A percentile compares a stretch with the other conserved stretches of the same genome.
Conservation (phyloP, 1,140 invertebrate species). For the Lepidurus couesii region DNA sequence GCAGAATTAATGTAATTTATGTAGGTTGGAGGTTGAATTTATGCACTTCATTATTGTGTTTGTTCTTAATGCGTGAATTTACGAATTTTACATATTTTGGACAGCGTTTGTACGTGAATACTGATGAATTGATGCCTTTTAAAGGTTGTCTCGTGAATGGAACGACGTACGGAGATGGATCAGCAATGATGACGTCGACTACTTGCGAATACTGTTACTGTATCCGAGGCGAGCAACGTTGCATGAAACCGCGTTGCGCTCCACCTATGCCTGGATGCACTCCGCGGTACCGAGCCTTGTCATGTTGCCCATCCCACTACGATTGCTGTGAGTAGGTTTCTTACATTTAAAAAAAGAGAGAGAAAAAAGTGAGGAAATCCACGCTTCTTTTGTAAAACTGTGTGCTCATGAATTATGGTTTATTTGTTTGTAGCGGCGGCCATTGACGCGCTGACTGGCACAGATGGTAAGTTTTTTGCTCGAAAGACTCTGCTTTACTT, state of each 20-base stretch:
- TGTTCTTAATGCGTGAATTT: not conserved
- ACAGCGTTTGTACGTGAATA: not conserved
- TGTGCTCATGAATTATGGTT: not conserved
- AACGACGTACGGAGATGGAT: slow-evolving; percentile 70
- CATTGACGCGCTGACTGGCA: slow-evolving; percentile 20
- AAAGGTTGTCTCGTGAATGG: slow-evolving; percentile 67
- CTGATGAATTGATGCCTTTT: slow-evolving; percentile 33
- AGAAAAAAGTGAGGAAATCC: not conserved
- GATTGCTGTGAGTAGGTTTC: slow-evolving; percentile 56
- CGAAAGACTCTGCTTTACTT: not conserved
- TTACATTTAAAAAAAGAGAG: not conserved
- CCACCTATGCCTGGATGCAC: slow-evolving; percentile 68
- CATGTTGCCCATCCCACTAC: slow-evolving; percentile 77
- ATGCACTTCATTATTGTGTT: not conserved
- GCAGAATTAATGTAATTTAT: not conserved
- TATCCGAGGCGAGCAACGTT: slow-evolving; percentile 65
- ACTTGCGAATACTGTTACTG: slow-evolving; percentile 84
- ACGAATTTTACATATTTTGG: too few relatives aligned
- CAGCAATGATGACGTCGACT: slow-evolving; percentile 69
- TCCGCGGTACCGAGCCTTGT: slow-evolving; percentile 59
- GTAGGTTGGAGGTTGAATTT: not conserved
- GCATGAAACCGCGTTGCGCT: slow-evolving; percentile 72
- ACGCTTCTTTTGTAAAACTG: not conserved
- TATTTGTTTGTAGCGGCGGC: slow-evolving; percentile 24
- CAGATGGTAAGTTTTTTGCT: not conserved